Base-by-base conservation (phyloP, 2,888 invertebrate species). In the Celastrina argiolus region DNA sequence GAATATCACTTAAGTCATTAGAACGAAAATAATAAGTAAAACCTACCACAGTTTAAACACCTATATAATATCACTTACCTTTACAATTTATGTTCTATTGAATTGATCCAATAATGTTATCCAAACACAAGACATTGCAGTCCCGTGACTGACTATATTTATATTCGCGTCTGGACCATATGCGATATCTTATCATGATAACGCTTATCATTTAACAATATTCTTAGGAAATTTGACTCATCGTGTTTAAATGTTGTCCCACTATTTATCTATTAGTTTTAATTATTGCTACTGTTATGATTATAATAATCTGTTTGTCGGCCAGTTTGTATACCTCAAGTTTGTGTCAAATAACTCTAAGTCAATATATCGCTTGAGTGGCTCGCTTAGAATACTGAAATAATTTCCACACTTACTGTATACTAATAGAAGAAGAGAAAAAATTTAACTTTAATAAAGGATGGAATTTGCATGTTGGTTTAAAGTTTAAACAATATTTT, bases 81-180 rank as follows among this genome's bases (percentile, higher is more conserved):
- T 51, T 51, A 18, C 8, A 16, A 31, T n/a, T 58, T 58, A 28
- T 5, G 31, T 16, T 16, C n/a, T 59, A 31, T 31, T 12, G 31
- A 1, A 5, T 59, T 58, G 10, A 56, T n/a, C n/a, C n/a, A 18
- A 12, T 16, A 31, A 31, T 31, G n/a, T 28, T 59, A 28, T 3
- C 2, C 6, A 58, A 59, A 59, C 34, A 34, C 59, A 16, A 59
- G 2, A n/a, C 4, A 28, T 28, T 16, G 14, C 12, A 59, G 34
- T 28, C 34, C 31, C 59, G 61, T 18, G 61, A 61, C 22, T 61
- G 61, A 31, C 3, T 51, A 22, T 22, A 51, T 51, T 51, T 51
- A 51, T 51, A 51, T 12, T 22, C 10, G 51, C 22, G 0, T 51
- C 51, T 22, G 22, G 51, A 51, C 51, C 22, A 22, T 12, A 22